Evolutionary conservation across 2,797 vertebrate species (phyloP).

Genomic region (Hoplostethus mediterraneus): DNA sequence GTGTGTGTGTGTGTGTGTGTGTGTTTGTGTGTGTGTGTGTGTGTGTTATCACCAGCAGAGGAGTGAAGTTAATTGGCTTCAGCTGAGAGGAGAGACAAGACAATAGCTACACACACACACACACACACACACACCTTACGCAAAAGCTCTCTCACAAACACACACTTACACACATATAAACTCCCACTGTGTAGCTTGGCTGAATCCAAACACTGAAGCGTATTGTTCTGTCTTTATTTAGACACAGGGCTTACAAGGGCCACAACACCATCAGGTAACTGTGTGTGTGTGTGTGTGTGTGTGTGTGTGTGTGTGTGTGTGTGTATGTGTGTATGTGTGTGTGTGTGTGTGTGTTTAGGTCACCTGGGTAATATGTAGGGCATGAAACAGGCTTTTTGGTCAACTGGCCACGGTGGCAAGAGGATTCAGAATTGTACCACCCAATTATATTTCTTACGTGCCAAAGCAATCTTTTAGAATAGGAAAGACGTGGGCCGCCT

Average conservation of each 20-base stretch:
- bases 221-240: constrained; percentile 72
- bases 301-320: constrained; percentile 16
- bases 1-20: constrained; percentile 7
- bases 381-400: constrained; percentile 28
- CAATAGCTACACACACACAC: constrained; percentile 68
- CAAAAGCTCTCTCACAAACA: background rate
- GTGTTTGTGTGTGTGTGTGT: constrained; percentile 6
- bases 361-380: constrained; percentile 37
- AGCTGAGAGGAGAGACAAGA: constrained; percentile 73
- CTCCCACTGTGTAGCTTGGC: constrained; percentile 44
- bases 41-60: constrained; percentile 66
- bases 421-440: constrained; percentile 25
- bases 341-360: constrained; percentile 32
- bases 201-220: constrained; percentile 70
- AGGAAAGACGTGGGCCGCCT: constrained; percentile 19
- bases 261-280: constrained; percentile 50
- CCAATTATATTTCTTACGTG: constrained; percentile 61
- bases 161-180: constrained; percentile 25
- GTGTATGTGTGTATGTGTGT: constrained; percentile 24
- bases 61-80: constrained; percentile 80
- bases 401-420: constrained; percentile 22
- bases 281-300: constrained; percentile 12
- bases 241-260: constrained; percentile 63
- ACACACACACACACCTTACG: background rate
- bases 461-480: constrained; percentile 27